Conservation (phyloP, 2,113 vertebrate genomes). For the Pionites leucogaster region DNA sequence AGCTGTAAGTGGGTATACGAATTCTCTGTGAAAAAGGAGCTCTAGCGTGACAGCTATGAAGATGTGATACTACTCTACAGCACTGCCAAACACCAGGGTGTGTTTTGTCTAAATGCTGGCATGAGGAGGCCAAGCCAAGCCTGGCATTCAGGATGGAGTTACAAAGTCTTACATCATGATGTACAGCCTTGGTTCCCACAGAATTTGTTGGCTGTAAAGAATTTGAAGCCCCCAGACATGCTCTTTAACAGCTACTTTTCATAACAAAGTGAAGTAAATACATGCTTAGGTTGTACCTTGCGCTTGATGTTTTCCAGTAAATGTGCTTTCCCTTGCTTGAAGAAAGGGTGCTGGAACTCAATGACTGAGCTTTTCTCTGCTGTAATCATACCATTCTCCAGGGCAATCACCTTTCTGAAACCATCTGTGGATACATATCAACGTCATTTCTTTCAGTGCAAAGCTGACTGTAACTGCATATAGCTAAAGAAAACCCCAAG, state of each 20-base stretch:
- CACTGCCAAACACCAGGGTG: neutral
- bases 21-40: neutral
- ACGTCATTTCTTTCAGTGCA: neutral
- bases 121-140: neutral
- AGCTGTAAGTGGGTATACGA: neutral
- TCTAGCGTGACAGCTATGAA: neutral
- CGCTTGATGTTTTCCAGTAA: constrained; percentile 75
- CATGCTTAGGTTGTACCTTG: constrained; percentile 58
- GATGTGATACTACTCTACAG: neutral
- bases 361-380: constrained; percentile 49
- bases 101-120: neutral
- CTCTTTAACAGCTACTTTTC: neutral
- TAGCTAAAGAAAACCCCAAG: neutral
- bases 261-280: neutral
- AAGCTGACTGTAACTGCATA: neutral
- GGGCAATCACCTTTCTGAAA: constrained; percentile 72
- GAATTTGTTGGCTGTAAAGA: neutral
- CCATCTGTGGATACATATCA: constrained; percentile 64
- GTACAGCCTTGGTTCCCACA: neutral
- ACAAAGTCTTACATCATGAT: neutral
- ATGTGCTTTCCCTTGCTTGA: constrained; percentile 67
- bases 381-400: constrained; percentile 59
- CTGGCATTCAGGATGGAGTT: neutral
- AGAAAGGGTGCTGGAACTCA: constrained; percentile 76
- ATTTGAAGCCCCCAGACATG: neutral